A percentile compares a stretch with the other conserved stretches of the same genome.
Evolutionary conservation across 1,140 invertebrate species (phyloP).

Genomic region (Contarinia nasturtii): DNA sequence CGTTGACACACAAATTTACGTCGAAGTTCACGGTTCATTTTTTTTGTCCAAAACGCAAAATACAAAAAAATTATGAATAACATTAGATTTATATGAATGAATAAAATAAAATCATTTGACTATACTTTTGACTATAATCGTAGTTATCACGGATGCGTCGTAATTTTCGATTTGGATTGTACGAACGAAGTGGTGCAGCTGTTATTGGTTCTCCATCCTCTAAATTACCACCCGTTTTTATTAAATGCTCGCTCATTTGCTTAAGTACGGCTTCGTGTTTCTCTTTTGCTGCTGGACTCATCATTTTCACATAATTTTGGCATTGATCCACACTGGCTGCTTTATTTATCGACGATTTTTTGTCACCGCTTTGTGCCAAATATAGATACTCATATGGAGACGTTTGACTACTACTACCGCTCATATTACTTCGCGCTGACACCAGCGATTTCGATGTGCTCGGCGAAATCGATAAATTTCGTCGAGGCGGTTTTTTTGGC

Average conservation of each 20-base stretch:
- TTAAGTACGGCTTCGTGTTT: no score
- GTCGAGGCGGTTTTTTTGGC: constrained; percentile 69
- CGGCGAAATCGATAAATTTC: constrained; percentile 68
- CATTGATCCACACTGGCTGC: constrained; percentile 1
- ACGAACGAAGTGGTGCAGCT: constrained; percentile 17
- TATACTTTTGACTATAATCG: neutral
- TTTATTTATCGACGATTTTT: neutral
- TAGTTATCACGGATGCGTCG: constrained; percentile 20
- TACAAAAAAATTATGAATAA: no score
- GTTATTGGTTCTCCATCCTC: neutral
- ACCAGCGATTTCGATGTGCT: constrained; percentile 7
- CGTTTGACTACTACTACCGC: neutral
- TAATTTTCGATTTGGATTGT: constrained; percentile 23
- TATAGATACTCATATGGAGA: constrained; percentile 2
- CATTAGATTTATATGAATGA: no score
- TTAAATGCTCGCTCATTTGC: neutral
- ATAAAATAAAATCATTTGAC: no score
- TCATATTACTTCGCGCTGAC: neutral
- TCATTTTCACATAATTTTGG: constrained; percentile 1
- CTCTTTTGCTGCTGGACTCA: neutral
- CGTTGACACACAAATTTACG: no score
- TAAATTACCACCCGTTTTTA: neutral
- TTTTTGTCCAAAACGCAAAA: neutral
- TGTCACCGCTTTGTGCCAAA: constrained; percentile 1
- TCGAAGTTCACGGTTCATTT: neutral